Percentiles rank a stretch among this genome's conserved stretches.
Evolutionary conservation across 2,113 vertebrate species (phyloP).

Genomic region (Poecile atricapillus): DNA sequence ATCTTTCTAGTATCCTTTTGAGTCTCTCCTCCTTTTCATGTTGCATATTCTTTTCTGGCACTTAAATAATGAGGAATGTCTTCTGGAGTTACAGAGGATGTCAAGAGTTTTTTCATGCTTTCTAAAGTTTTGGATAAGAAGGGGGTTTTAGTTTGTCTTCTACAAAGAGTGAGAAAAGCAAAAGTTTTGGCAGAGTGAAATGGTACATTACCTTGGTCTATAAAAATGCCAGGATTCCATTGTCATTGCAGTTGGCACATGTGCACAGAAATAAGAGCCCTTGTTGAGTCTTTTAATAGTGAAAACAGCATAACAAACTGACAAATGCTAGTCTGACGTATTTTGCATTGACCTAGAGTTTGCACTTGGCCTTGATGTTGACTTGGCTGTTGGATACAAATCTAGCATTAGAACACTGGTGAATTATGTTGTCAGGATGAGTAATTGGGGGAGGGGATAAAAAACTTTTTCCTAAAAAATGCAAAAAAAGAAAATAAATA

Average conservation of each 20-base stretch:
- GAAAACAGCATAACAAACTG: not conserved
- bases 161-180: not conserved
- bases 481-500: not conserved
- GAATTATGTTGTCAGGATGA: not conserved
- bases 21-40: not conserved
- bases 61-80: not conserved
- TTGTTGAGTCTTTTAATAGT: not conserved
- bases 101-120: not conserved
- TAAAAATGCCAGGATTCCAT: not conserved
- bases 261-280: not conserved
- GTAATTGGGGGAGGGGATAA: not conserved
- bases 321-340: not conserved
- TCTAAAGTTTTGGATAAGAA: not conserved
- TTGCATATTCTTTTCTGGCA: not conserved
- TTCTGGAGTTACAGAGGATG: not conserved
- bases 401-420: not conserved
- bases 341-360: not conserved
- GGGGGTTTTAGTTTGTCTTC: not conserved
- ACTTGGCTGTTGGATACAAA: not conserved
- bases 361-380: not conserved
- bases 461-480: not conserved
- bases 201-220: not conserved
- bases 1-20: not conserved
- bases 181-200: not conserved
- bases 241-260: not conserved